Evolutionary conservation across 2,797 vertebrate genomes (phyloP).

Genomic region (Rhinogobio ventralis): DNA sequence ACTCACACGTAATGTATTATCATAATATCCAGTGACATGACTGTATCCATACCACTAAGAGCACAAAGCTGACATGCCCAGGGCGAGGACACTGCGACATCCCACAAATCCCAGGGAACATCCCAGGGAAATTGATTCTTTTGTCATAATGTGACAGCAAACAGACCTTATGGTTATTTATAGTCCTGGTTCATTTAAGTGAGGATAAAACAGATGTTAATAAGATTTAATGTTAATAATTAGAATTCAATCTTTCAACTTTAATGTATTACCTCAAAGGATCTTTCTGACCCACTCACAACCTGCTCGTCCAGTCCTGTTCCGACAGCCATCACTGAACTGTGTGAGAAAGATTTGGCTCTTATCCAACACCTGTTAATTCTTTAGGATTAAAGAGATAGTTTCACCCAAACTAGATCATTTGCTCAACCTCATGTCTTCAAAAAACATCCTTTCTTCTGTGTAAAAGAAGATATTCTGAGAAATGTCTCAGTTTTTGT

Average conservation of each 20-base stretch:
- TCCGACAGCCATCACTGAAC: neutral
- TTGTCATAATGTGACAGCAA: constrained; percentile 14
- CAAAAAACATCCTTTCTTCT: neutral
- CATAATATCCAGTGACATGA: constrained; percentile 32
- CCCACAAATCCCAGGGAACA: constrained; percentile 6
- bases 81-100: constrained; percentile 14
- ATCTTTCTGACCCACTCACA: neutral
- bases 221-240: neutral
- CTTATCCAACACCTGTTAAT: neutral
- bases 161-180: neutral
- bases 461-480: neutral
- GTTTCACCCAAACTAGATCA: neutral
- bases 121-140: neutral
- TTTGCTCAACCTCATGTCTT: neutral
- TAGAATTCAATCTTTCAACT: neutral
- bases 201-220: neutral
- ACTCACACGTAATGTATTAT: constrained; percentile 34
- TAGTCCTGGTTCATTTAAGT: neutral
- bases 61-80: neutral
- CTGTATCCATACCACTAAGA: constrained; percentile 15
- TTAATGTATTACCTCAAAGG: neutral
- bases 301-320: neutral
- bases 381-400: neutral
- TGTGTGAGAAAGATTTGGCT: neutral
- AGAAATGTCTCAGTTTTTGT: neutral